Conservation (phyloP, 2,113 vertebrate species). For the Xenopus borealis region DNA sequence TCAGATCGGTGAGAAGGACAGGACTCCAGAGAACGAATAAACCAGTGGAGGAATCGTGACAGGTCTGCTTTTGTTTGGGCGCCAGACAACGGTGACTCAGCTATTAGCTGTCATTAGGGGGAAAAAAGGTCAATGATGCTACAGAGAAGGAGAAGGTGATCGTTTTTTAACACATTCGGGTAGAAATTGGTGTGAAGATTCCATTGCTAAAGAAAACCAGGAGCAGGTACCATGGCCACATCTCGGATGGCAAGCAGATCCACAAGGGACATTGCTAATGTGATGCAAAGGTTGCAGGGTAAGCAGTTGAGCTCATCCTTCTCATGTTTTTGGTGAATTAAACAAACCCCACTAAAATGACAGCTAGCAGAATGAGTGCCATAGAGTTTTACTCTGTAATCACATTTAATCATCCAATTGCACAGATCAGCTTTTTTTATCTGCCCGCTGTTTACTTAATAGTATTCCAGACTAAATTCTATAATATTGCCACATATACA, state of each 20-base stretch:
- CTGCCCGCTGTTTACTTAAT: too few relatives aligned
- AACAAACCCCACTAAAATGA: too few relatives aligned
- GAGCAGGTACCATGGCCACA: conserved; percentile 74
- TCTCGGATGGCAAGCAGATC: conserved; percentile 67
- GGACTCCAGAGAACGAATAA: conserved; percentile 50
- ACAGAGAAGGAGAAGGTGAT: conserved; percentile 41
- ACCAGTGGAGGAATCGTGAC: not conserved
- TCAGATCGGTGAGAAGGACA: conserved; percentile 52
- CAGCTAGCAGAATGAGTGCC: too few relatives aligned
- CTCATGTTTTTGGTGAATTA: not conserved
- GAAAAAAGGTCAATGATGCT: conserved; percentile 53
- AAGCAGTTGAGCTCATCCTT: conserved; percentile 45
- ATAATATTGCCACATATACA: too few relatives aligned
- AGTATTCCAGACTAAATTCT: too few relatives aligned
- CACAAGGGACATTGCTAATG: conserved; percentile 80
- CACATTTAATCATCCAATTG: too few relatives aligned
- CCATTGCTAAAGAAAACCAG: conserved; percentile 33
- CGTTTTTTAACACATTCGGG: conserved; percentile 12
- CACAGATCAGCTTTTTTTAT: too few relatives aligned
- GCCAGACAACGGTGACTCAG: conserved; percentile 51
- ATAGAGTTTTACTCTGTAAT: too few relatives aligned
- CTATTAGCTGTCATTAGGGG: conserved; percentile 44
- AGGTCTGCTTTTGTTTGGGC: conserved; percentile 44
- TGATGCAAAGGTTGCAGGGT: conserved; percentile 97
- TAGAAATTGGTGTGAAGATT: conserved; percentile 37